These are phyloP conservation scores for Pseudanteris insignis DNA, from an alignment of 2,888 invertebrate species.

Conservation along the genomic window DNA sequence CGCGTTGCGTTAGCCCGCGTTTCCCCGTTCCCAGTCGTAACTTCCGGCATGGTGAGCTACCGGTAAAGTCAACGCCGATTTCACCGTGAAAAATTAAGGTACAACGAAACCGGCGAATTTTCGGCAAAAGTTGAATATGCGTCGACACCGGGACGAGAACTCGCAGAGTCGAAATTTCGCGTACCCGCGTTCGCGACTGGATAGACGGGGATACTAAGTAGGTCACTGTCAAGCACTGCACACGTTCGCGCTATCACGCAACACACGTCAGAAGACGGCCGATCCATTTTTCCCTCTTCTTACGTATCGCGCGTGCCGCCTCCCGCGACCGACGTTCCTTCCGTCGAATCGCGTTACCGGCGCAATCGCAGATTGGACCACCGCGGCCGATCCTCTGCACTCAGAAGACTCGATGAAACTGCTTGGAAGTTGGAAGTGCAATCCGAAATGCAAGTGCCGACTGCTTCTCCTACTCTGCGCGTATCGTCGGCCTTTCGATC, in stretches of 20 bases:
- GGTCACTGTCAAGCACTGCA: conserved; percentile 58
- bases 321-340: neutral
- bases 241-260: conserved; percentile 18
- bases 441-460: conserved; percentile 43
- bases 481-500: conserved; percentile 46
- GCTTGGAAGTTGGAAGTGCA: conserved; percentile 43
- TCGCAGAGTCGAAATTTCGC: too few species aligned
- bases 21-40: too few species aligned
- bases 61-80: too few species aligned
- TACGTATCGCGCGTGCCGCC: too few species aligned
- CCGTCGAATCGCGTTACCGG: neutral
- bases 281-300: conserved; percentile 8
- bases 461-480: conserved; percentile 45
- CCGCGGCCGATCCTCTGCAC: conserved; percentile 30
- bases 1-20: too few species aligned
- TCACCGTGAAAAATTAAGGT: too few species aligned
- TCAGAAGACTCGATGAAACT: conserved; percentile 44
- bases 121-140: too few species aligned
- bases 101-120: too few species aligned
- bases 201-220: conserved; percentile 53
- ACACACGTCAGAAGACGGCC: conserved; percentile 1
- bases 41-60: too few species aligned
- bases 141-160: too few species aligned
- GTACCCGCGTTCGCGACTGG: too few species aligned
- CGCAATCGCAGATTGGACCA: neutral